Base-by-base conservation (phyloP, 1,140 invertebrate species). In the Piezodorus guildinii region DNA sequence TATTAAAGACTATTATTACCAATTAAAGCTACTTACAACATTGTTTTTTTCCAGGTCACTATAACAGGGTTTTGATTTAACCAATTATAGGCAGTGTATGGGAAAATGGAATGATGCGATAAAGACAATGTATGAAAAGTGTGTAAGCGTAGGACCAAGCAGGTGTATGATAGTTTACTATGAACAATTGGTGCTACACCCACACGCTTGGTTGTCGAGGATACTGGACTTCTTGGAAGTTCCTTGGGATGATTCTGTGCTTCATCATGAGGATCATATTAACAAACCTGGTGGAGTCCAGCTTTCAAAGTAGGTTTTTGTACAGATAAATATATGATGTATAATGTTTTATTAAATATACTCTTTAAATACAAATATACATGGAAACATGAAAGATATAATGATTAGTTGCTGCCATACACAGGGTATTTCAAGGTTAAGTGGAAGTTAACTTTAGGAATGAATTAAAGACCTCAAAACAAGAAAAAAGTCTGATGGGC, bases 1-100 rank as follows among this genome's bases (percentile, higher is more conserved):
- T n/a, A n/a, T n/a, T n/a, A n/a, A n/a, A n/a, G n/a, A n/a, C n/a
- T n/a, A n/a, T n/a, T n/a, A n/a, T n/a, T n/a, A n/a, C n/a, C n/a
- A n/a, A n/a, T n/a, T n/a, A n/a, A n/a, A n/a, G n/a, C n/a, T n/a
- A n/a, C n/a, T n/a, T n/a, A n/a, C n/a, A n/a, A n/a, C n/a, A n/a
- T n/a, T n/a, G n/a, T 10, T 39, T 39, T 39, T 64, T 66, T 64
- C 61, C 73, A 90, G 86, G 91, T 98, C 60, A 98, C 95, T 56
- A 98, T 98, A 72, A 95, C 94, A 19, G 96, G 96, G 2, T 99
- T n/a, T 98, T 78, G 93, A 98, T 78, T 77, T 98, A 71, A 85
- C 83, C 66, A 91, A 86, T 72, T 97, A 96, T 76, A 82, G 91
- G 62, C 91, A 96, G 75, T 97, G 94, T 75, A 75, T 99, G 74